phyloP scores from a whole-genome alignment of 2,888 invertebrate genomes.

The Colostygia pectinataria region DNA sequence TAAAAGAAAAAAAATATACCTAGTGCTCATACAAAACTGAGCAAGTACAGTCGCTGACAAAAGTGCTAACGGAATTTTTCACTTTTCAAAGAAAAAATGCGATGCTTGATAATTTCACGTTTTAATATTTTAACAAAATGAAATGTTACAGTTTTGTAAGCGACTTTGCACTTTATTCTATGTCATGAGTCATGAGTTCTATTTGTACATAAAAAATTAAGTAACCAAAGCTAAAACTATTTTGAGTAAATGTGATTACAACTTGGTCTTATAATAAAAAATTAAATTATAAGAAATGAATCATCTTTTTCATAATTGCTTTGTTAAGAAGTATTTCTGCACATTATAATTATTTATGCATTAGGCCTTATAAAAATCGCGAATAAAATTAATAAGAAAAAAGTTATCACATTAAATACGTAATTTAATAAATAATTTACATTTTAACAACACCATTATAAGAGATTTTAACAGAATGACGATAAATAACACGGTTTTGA shows the following conservation, averaged over 20 bases:
- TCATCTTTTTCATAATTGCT: too few relatives aligned
- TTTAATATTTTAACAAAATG: background rate
- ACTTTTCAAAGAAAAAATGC: background rate
- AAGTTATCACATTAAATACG: slow-evolving; percentile 47
- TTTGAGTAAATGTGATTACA: slow-evolving; percentile 6
- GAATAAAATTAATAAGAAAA: slow-evolving; percentile 25
- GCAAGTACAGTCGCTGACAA: slow-evolving; percentile 33
- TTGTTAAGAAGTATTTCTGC: slow-evolving; percentile 1
- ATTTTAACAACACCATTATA: slow-evolving; percentile 49
- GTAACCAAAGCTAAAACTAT: slow-evolving; percentile 24
- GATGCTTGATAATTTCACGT: background rate
- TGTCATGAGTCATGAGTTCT: slow-evolving; percentile 10
- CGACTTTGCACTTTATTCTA: too few relatives aligned
- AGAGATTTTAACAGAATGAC: slow-evolving; percentile 27
- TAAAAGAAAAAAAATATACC: slow-evolving; percentile 32
- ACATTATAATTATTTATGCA: background rate
- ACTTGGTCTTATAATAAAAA: slow-evolving; percentile 4
- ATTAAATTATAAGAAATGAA: background rate
- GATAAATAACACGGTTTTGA: slow-evolving; percentile 29
- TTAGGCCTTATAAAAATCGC: slow-evolving; percentile 18
- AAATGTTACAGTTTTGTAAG: slow-evolving; percentile 11
- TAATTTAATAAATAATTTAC: slow-evolving; percentile 46
- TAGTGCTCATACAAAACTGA: slow-evolving; percentile 25
- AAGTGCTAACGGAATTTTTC: slow-evolving; percentile 21
- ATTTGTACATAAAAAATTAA: slow-evolving; percentile 11